Percentiles rank a stretch among this genome's conserved stretches.
phyloP scores from a whole-genome alignment of 2,797 vertebrate genomes.

The Gorsachius magnificus region DNA sequence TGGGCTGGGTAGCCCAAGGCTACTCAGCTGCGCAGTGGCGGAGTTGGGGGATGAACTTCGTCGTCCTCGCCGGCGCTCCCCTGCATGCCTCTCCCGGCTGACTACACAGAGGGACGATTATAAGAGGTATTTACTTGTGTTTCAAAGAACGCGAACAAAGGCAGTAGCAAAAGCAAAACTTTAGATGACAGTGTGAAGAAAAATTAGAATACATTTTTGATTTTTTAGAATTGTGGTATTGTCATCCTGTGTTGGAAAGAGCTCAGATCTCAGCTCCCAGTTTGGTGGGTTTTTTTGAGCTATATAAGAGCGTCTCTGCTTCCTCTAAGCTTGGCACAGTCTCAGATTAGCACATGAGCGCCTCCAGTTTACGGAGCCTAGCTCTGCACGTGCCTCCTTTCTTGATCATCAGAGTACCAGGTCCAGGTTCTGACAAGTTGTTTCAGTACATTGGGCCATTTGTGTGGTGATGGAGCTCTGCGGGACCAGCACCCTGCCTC shows the following conservation, averaged over 20 bases:
- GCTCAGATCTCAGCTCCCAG: constrained; percentile 8
- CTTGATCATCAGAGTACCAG: neutral
- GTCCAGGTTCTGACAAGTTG: neutral
- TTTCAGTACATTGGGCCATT: neutral
- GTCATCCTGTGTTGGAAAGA: neutral
- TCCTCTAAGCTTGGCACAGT: neutral
- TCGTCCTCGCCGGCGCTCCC: neutral
- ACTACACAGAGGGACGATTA: neutral
- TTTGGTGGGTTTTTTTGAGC: neutral
- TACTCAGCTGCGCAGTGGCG: neutral
- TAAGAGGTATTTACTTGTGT: constrained; percentile 2
- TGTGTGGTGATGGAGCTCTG: neutral
- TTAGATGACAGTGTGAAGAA: neutral
- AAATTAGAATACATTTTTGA: neutral
- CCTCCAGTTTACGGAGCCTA: neutral
- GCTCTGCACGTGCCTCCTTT: neutral
- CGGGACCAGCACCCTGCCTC: neutral
- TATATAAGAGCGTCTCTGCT: neutral
- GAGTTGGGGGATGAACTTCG: neutral
- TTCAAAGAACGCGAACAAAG: constrained; percentile 16
- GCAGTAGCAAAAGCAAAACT: neutral
- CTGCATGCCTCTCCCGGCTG: neutral
- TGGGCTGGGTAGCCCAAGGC: constrained; percentile 20
- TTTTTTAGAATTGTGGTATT: constrained; percentile 10
- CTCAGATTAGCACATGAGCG: neutral